Conservation (phyloP, 2,113 vertebrate species). For the Amblyopsis rosae region DNA sequence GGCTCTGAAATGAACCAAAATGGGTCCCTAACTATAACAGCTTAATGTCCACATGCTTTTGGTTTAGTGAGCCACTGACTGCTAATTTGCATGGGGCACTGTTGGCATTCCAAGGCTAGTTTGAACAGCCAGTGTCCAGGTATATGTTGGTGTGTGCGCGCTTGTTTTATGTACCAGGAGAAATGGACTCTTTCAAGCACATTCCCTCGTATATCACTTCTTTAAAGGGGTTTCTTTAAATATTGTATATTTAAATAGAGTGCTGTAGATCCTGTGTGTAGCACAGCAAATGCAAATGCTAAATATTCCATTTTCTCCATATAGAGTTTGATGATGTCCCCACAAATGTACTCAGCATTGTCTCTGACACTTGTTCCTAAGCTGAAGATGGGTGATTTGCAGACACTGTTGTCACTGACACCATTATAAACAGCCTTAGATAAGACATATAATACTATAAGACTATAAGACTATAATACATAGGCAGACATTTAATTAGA, state of each 20-base stretch:
- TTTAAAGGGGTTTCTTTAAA: not conserved
- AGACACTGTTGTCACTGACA: constrained; percentile 24
- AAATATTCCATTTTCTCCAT: too few relatives aligned
- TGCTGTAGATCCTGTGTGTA: too few relatives aligned
- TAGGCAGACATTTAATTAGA: constrained; percentile 16
- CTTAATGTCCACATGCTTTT: constrained; percentile 8
- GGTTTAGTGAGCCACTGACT: constrained; percentile 37
- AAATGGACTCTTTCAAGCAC: too few relatives aligned
- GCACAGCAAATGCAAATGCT: too few relatives aligned
- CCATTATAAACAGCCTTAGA: constrained; percentile 18
- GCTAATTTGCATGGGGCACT: constrained; percentile 43
- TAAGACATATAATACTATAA: not conserved
- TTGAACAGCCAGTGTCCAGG: constrained; percentile 52
- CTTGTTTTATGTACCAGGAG: constrained; percentile 11
- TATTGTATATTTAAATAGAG: too few relatives aligned
- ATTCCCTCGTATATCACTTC: not conserved
- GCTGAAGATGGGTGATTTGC: constrained; percentile 5
- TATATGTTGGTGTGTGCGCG: not conserved
- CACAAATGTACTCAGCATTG: too few relatives aligned
- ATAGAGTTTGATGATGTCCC: too few relatives aligned
- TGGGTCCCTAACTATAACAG: not conserved
- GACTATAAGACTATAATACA: constrained; percentile 9
- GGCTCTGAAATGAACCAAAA: not conserved
- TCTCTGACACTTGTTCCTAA: too few relatives aligned
- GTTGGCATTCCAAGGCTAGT: constrained; percentile 27